These are phyloP conservation scores for Papilio elwesi DNA, from an alignment of 2,888 invertebrate genomes.

Conservation along the genomic window DNA sequence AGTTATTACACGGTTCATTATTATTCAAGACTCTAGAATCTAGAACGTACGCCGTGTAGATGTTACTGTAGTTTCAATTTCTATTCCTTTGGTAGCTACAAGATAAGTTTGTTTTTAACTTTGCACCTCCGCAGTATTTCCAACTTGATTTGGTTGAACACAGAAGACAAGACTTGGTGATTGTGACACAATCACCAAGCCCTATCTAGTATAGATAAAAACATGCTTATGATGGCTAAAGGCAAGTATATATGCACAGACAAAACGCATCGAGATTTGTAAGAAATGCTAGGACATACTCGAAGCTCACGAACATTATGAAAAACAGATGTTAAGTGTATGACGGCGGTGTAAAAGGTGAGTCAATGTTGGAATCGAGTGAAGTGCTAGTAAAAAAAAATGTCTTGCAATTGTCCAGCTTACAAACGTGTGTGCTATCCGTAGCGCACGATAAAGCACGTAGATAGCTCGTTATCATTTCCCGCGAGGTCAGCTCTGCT, in stretches of 20 bases:
- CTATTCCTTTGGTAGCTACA: slow-evolving; percentile 8
- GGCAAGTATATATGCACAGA: too few species aligned
- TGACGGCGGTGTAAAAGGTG: too few species aligned
- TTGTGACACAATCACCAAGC: too few species aligned
- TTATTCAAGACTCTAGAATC: too few species aligned
- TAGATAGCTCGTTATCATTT: slow-evolving; percentile 29
- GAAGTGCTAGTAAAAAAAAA: not conserved
- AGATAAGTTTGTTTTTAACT: not conserved
- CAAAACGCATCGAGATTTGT: too few species aligned
- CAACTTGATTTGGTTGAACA: not conserved
- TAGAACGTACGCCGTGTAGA: not conserved
- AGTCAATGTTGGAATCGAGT: too few species aligned
- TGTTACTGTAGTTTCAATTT: slow-evolving; percentile 1
- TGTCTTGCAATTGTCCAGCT: not conserved
- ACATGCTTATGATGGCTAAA: too few species aligned
- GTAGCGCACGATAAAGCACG: slow-evolving; percentile 31
- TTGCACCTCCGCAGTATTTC: not conserved
- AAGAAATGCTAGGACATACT: too few species aligned
- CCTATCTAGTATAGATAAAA: too few species aligned
- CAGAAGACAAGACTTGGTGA: too few species aligned
- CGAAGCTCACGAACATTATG: too few species aligned
- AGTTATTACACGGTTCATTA: not conserved
- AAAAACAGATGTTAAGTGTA: too few species aligned
- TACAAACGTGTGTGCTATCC: not conserved
- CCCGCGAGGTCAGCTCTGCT: slow-evolving; percentile 7